These are phyloP conservation scores for Mantis religiosa DNA, from an alignment of 2,888 invertebrate genomes.

Conservation along the genomic window DNA sequence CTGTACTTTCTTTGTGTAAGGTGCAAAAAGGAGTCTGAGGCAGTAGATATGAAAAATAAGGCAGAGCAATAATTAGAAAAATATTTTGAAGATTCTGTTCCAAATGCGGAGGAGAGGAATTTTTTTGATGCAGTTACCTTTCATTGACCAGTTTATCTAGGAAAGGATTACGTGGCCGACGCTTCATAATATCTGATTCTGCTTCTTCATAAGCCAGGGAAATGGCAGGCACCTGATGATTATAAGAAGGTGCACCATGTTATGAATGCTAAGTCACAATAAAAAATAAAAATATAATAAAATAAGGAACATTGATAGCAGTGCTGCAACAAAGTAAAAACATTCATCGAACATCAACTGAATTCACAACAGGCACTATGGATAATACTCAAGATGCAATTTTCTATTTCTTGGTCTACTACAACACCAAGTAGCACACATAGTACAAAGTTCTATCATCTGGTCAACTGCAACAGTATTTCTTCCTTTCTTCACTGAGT, in stretches of 20 bases:
- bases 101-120: background rate
- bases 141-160: constrained; percentile 54
- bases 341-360: background rate
- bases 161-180: constrained; percentile 50
- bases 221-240: constrained; percentile 49
- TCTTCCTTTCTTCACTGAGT: no score
- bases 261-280: background rate
- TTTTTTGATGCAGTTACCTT: constrained; percentile 39
- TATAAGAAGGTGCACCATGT: constrained; percentile 3
- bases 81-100: background rate
- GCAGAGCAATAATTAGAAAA: background rate
- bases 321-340: background rate
- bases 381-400: no score
- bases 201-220: constrained; percentile 54
- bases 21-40: constrained; percentile 1
- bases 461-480: no score
- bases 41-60: background rate
- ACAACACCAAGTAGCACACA: background rate
- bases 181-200: constrained; percentile 55
- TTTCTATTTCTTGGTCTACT: background rate
- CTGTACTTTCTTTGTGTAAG: background rate
- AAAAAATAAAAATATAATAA: background rate
- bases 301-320: background rate
- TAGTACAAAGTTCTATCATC: no score
- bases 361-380: background rate